phyloP scores from a whole-genome alignment of 2,888 invertebrate species.

The Lissonota sp. region DNA sequence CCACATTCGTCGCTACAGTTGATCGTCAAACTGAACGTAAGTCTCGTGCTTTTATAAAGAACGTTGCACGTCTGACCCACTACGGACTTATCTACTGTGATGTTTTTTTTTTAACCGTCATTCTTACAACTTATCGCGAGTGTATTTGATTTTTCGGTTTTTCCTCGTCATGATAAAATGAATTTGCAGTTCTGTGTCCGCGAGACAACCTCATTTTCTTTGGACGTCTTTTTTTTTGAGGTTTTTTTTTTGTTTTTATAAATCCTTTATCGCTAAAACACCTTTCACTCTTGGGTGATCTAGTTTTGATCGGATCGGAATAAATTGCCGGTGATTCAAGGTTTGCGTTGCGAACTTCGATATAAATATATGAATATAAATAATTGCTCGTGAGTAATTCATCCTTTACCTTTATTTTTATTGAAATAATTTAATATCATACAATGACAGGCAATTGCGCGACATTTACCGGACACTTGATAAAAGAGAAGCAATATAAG shows the following conservation, averaged over 20 bases:
- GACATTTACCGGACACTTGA: conserved; percentile 28
- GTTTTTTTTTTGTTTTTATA: conserved; percentile 19
- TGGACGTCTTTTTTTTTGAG: neutral
- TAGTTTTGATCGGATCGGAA: conserved; percentile 50
- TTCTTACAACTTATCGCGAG: conserved; percentile 7
- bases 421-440: conserved; percentile 25
- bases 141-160: conserved; percentile 2
- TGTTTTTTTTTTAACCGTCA: neutral
- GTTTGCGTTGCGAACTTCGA: conserved; percentile 8
- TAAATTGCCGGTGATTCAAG: conserved; percentile 44
- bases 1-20: neutral
- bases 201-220: neutral
- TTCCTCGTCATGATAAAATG: neutral
- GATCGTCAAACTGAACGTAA: conserved; percentile 11
- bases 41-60: neutral
- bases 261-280: conserved; percentile 22
- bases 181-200: neutral
- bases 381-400: conserved; percentile 24
- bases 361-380: neutral
- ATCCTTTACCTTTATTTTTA: neutral
- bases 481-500: conserved; percentile 32
- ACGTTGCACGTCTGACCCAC: conserved; percentile 22
- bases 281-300: conserved; percentile 58
- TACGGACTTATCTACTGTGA: conserved; percentile 22
- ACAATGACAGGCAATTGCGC: conserved; percentile 25